Evolutionary conservation across 2,888 invertebrate species (phyloP).

Genomic region (Leptinotarsa juncta): DNA sequence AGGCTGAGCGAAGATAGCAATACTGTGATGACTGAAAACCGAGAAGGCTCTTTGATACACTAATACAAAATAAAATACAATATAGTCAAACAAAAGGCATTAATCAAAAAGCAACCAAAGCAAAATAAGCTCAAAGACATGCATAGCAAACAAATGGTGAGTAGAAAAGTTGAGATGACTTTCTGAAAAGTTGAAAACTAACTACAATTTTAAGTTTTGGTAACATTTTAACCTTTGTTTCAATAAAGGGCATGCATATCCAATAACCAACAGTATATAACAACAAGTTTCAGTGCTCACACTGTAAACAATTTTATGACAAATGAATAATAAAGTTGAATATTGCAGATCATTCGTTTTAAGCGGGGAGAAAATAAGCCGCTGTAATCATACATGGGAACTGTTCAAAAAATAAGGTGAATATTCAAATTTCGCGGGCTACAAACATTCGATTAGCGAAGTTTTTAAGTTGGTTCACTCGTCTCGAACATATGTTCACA

Average conservation of each 20-base stretch:
- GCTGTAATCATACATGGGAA: no score
- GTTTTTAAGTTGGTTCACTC: no score
- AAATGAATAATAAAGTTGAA: no score
- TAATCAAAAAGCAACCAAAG: constrained; percentile 18
- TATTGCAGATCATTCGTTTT: no score
- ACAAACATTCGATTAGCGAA: no score
- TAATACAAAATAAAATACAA: constrained; percentile 25
- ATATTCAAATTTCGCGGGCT: no score
- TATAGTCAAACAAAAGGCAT: constrained; percentile 22
- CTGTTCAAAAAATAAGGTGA: no score
- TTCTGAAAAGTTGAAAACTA: constrained; percentile 25
- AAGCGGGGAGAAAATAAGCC: no score
- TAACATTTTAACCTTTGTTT: background rate
- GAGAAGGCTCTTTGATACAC: constrained; percentile 28
- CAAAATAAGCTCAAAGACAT: constrained; percentile 16
- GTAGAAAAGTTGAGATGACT: constrained; percentile 33
- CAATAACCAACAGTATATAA: background rate
- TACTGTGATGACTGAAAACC: constrained; percentile 72
- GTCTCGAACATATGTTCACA: no score
- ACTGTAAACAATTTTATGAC: no score
- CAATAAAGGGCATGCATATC: background rate
- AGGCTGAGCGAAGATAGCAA: constrained; percentile 76
- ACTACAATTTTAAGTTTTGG: background rate
- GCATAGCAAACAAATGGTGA: constrained; percentile 24
- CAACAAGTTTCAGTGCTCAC: no score